phyloP scores from a whole-genome alignment of 2,888 invertebrate species.

The Ommatoiulus sabulosus region DNA sequence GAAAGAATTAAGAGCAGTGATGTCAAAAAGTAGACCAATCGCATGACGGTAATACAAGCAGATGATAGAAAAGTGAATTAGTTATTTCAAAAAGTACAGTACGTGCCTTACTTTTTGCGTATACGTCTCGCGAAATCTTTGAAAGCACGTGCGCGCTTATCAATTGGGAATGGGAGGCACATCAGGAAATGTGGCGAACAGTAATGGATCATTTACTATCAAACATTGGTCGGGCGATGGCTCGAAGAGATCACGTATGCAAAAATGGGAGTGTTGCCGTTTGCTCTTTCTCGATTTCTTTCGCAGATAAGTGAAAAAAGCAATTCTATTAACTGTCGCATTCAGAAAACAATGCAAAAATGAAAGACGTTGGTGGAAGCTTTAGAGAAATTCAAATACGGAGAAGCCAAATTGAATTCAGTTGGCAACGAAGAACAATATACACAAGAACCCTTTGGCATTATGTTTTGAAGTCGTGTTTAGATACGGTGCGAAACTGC shows the following conservation, averaged over 20 bases:
- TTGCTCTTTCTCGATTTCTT: neutral
- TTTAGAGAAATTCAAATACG: conserved; percentile 36
- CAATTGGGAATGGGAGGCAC: neutral
- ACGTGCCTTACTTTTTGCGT: no score
- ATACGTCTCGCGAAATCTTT: neutral
- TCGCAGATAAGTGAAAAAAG: conserved; percentile 8
- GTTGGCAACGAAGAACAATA: neutral
- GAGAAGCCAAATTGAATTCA: conserved; percentile 6
- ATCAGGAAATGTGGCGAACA: neutral
- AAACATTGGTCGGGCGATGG: neutral
- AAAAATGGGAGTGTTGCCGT: neutral
- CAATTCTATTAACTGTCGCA: conserved; percentile 37
- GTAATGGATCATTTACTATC: conserved; percentile 12
- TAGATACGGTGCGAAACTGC: conserved; percentile 15
- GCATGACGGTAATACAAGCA: no score
- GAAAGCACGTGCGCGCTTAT: neutral
- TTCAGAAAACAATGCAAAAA: conserved; percentile 45
- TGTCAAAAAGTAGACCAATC: no score
- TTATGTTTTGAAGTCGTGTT: neutral
- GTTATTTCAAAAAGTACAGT: no score
- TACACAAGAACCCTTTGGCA: neutral
- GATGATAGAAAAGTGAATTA: no score
- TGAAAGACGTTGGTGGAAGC: conserved; percentile 1
- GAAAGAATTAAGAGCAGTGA: no score
- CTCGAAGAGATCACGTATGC: neutral